phyloP scores from a whole-genome alignment of 2,888 invertebrate genomes.

The Drosophila prolongata region DNA sequence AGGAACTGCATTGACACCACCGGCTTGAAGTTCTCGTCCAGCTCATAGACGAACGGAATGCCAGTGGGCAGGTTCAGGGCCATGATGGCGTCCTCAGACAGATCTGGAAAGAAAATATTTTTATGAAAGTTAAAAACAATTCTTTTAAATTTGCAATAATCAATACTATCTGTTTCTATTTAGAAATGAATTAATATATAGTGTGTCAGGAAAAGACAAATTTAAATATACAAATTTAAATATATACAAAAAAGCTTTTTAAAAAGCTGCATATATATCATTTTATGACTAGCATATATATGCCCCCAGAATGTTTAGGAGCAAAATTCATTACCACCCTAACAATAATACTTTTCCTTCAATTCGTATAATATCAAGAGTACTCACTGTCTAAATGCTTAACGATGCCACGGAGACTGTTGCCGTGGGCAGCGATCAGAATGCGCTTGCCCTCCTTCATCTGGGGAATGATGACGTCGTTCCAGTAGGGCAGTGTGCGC shows the following conservation, averaged over 20 bases:
- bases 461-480: constrained; percentile 90
- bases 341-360: too few relatives aligned
- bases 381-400: constrained; percentile 93
- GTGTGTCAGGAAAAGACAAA: too few relatives aligned
- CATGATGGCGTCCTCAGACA: constrained; percentile 91
- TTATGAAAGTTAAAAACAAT: too few relatives aligned
- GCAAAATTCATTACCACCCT: too few relatives aligned
- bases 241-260: not conserved
- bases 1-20: constrained; percentile 91
- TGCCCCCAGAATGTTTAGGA: not conserved
- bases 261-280: not conserved
- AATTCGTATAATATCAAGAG: not conserved
- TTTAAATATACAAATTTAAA: too few relatives aligned
- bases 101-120: constrained; percentile 84
- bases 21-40: constrained; percentile 91
- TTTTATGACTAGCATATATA: not conserved
- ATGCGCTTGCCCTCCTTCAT: constrained; percentile 92
- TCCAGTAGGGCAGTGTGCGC: constrained; percentile 95
- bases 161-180: too few relatives aligned
- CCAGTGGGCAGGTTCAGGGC: constrained; percentile 91
- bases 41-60: constrained; percentile 92
- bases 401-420: constrained; percentile 94
- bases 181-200: too few relatives aligned
- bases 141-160: too few relatives aligned
- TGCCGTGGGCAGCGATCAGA: constrained; percentile 94